Conservation (phyloP, 2,888 invertebrate genomes). For the Ecliptopera silaceata region DNA sequence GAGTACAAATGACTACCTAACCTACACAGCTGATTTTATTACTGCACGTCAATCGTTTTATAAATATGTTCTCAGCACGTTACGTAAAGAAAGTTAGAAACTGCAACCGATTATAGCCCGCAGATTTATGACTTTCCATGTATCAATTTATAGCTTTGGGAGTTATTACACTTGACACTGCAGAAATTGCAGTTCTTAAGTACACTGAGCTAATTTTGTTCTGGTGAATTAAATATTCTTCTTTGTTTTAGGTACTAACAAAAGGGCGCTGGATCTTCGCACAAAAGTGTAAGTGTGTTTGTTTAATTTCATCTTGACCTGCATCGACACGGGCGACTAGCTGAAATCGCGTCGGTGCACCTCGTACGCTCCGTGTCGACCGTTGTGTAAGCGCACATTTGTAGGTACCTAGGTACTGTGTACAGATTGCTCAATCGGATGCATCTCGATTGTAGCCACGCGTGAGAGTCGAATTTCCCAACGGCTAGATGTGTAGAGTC, state of each 20-base stretch:
- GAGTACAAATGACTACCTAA: conserved; percentile 54
- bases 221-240: not conserved
- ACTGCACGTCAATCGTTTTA: conserved; percentile 44
- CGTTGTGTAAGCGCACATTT: conserved; percentile 70
- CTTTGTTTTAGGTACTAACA: conserved; percentile 55
- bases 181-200: not conserved
- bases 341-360: conserved; percentile 37
- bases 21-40: conserved; percentile 54
- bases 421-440: conserved; percentile 74
- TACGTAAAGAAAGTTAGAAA: conserved; percentile 21
- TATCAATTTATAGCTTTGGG: conserved; percentile 15
- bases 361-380: conserved; percentile 45
- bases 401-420: no score
- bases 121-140: conserved; percentile 21
- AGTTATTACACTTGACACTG: conserved; percentile 9
- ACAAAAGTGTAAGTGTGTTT: conserved; percentile 66
- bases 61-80: conserved; percentile 31
- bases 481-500: conserved; percentile 58
- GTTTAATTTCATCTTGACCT: conserved; percentile 28
- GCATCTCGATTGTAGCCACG: conserved; percentile 69
- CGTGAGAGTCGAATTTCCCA: conserved; percentile 76
- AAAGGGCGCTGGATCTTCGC: conserved; percentile 43
- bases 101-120: conserved; percentile 16
- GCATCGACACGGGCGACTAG: conserved; percentile 30
- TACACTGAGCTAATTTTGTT: conserved; percentile 5